A percentile compares a stretch with the other conserved stretches of the same genome.
These are phyloP conservation scores for Dolichotis patagonum DNA, from an alignment of 2,113 vertebrate species.

Conservation along the genomic window DNA sequence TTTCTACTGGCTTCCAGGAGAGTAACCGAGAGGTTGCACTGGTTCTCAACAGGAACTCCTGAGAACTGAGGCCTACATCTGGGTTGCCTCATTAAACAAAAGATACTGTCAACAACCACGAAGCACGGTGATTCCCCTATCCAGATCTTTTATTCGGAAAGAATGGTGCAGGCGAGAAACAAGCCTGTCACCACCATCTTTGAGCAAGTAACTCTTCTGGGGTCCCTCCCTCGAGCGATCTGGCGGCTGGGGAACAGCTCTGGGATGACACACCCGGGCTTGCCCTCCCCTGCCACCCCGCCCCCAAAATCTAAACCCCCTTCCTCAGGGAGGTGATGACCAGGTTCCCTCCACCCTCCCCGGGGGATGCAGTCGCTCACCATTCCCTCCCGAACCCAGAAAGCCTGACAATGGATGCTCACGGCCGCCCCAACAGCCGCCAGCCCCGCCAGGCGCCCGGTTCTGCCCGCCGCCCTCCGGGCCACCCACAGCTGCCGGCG, in stretches of 20 bases:
- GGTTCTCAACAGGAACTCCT: conserved; percentile 60
- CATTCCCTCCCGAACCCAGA: background rate
- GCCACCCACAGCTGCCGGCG: background rate
- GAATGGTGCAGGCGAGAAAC: conserved; percentile 58
- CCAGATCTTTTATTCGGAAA: conserved; percentile 53
- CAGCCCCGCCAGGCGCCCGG: background rate
- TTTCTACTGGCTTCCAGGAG: conserved; percentile 66
- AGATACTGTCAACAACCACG: conserved; percentile 75
- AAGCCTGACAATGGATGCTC: background rate
- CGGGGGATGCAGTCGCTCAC: background rate
- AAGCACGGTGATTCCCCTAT: background rate
- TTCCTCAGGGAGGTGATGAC: background rate
- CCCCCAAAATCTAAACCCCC: background rate
- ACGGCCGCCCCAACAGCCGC: background rate
- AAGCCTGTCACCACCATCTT: conserved; percentile 62
- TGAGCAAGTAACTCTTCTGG: conserved; percentile 56
- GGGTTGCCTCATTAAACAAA: conserved; percentile 76
- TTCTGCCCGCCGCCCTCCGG: background rate
- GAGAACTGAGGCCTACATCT: conserved; percentile 74
- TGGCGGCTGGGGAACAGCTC: conserved; percentile 9
- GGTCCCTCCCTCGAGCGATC: conserved; percentile 23
- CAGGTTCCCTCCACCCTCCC: background rate
- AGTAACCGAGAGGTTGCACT: conserved; percentile 32
- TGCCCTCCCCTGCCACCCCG: background rate
- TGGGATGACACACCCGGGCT: conserved; percentile 34